Base-by-base conservation (phyloP, 2,113 vertebrate species). In the Corythaixoides concolor region DNA sequence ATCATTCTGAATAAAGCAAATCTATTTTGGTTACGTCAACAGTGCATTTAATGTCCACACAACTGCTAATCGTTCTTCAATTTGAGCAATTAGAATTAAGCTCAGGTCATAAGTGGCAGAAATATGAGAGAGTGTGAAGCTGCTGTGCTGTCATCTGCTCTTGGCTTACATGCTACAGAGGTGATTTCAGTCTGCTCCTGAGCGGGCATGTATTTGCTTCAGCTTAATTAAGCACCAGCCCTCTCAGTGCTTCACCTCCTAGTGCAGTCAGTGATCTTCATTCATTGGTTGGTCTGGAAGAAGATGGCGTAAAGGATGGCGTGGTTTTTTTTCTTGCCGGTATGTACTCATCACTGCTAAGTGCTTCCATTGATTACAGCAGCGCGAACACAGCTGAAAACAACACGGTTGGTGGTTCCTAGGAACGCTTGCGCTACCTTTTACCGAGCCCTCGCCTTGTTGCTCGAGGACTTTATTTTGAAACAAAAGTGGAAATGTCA, bases 301-400 rank as follows among this genome's bases (percentile, higher is more conserved):
- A 95, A 91, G 95, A 87, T 89, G 80, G 81, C 62, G 50, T 72
- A 66, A 91, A 94, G 91, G 89, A 79, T 95, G 74, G 86, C 45
- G 35, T 91, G 81, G 84, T 92, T 91, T 84, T 59, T 58, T 83
- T 95, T 80, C 89, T 60, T 85, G 85, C 73, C 1, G 7, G 88
- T 94, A 41, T 4, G n/a, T 93, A 78, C 94, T 94, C 94, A 95
- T 97, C 93, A 67, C 82, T 75, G 90, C 84, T 89, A 91, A 92
- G 94, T 90, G 94, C 69, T 94, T 77, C 92, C 81, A 93, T 94
- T 97, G 95, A 96, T 97, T 96, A 95, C 88, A 93, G 88, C 89
- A 87, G 75, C 7, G 5, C 3, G 66, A 94, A 91, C 78, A 85
- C 89, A 90, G 82, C 89, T 82, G 94, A 94, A 94, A 97, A 94